Evolutionary conservation across 2,888 invertebrate genomes (phyloP).

Genomic region (Caenorhabditis sinica): DNA sequence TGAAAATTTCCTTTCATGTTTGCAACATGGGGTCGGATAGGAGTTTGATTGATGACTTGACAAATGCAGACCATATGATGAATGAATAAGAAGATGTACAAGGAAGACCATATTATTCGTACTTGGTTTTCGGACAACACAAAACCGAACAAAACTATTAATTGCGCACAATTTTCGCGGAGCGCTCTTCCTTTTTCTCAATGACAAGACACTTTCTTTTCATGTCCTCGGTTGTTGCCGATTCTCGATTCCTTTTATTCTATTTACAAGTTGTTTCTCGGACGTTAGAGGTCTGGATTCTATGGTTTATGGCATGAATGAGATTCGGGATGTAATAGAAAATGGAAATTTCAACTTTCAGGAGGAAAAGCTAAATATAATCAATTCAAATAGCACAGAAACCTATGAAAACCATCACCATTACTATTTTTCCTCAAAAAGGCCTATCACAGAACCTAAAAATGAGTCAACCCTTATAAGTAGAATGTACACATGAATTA

Average conservation of each 20-base stretch:
- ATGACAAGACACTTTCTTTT: constrained; percentile 11
- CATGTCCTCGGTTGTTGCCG: neutral
- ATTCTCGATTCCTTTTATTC: constrained; percentile 9
- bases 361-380: neutral
- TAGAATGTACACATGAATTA: constrained; percentile 32
- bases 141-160: constrained; percentile 43
- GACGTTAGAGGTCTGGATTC: neutral
- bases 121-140: neutral
- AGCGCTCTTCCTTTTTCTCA: constrained; percentile 3
- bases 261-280: constrained; percentile 7
- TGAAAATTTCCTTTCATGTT: too few relatives aligned
- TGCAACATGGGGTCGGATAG: too few relatives aligned
- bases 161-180: constrained; percentile 55
- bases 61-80: too few relatives aligned
- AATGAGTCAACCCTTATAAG: constrained; percentile 8
- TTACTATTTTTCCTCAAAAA: neutral
- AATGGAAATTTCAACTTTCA: too few relatives aligned
- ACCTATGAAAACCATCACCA: neutral
- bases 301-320: neutral
- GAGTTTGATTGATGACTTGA: too few relatives aligned
- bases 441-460: neutral
- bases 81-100: neutral
- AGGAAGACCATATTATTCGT: neutral
- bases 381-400: too few relatives aligned
- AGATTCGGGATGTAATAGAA: neutral